A percentile compares a stretch with the other conserved stretches of the same genome.
Evolutionary conservation across 2,113 vertebrate genomes (phyloP).

Genomic region (Gobius niger): DNA sequence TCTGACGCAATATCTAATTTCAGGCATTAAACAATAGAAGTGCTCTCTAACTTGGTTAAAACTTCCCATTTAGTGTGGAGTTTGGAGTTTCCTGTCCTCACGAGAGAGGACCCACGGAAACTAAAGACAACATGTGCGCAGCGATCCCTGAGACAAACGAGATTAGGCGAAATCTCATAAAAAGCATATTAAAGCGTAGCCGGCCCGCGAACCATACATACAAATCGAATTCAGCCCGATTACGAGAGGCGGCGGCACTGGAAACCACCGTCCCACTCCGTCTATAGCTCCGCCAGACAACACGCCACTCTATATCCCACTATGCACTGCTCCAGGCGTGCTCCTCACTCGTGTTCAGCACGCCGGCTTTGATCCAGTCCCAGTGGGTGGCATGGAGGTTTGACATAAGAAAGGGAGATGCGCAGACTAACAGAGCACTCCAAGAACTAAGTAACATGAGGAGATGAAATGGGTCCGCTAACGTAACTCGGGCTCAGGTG

Average conservation of each 20-base stretch:
- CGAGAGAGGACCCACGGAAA: background rate
- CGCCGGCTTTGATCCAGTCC: constrained; percentile 52
- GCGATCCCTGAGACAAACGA: constrained; percentile 45
- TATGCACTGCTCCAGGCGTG: constrained; percentile 56
- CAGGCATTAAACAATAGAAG: too few species aligned
- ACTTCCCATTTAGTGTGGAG: background rate
- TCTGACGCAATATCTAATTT: too few species aligned
- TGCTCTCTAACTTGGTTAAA: background rate
- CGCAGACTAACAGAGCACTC: constrained; percentile 15
- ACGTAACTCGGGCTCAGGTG: background rate
- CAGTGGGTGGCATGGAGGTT: constrained; percentile 36
- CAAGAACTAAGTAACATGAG: constrained; percentile 4
- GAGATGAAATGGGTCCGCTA: constrained; percentile 15
- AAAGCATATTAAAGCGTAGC: constrained; percentile 45
- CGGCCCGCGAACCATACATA: constrained; percentile 47
- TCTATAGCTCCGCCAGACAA: background rate
- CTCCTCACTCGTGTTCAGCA: constrained; percentile 31
- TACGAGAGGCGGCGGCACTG: constrained; percentile 46
- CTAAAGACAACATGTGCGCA: constrained; percentile 22
- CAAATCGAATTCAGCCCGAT: constrained; percentile 64
- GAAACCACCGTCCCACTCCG: constrained; percentile 36
- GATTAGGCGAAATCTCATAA: constrained; percentile 69
- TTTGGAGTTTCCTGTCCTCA: background rate
- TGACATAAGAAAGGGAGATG: constrained; percentile 31
- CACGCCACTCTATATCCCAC: constrained; percentile 41